A percentile compares a stretch with the other conserved stretches of the same genome.
phyloP scores from a whole-genome alignment of 2,888 invertebrate genomes.

The Yponomeuta sedellus region DNA sequence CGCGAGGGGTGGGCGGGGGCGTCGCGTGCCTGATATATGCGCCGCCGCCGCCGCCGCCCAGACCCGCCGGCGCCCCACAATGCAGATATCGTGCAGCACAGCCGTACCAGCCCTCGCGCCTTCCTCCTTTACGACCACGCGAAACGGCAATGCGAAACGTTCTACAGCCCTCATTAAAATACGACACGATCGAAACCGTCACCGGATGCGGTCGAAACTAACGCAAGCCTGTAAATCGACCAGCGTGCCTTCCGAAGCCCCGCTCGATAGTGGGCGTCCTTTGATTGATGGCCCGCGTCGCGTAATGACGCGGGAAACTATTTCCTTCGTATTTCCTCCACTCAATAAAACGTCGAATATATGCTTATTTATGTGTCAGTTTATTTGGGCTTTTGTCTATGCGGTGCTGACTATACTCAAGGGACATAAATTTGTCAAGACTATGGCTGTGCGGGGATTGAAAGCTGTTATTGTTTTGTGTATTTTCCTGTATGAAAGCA shows the following conservation, averaged over 20 bases:
- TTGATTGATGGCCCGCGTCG: slow-evolving; percentile 71
- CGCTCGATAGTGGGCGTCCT: slow-evolving; percentile 25
- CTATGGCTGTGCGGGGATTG: slow-evolving; percentile 68
- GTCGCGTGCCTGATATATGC: slow-evolving; percentile 73
- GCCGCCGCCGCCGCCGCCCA: slow-evolving; percentile 67
- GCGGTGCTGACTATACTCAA: slow-evolving; percentile 61
- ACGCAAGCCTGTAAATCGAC: slow-evolving; percentile 31
- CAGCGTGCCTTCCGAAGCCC: slow-evolving; percentile 39
- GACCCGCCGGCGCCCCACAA: slow-evolving; percentile 69
- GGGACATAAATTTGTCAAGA: slow-evolving; percentile 74
- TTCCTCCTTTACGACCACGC: slow-evolving; percentile 44
- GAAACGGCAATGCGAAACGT: slow-evolving; percentile 29
- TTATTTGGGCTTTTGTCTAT: slow-evolving; percentile 71
- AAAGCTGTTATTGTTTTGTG: slow-evolving; percentile 71
- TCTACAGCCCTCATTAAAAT: neutral
- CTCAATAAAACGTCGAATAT: slow-evolving; percentile 74
- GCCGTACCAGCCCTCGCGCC: slow-evolving; percentile 33
- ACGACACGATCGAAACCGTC: neutral
- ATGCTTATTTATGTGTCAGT: slow-evolving; percentile 70
- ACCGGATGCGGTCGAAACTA: neutral
- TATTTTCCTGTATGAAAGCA: slow-evolving; percentile 50
- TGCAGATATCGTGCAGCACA: slow-evolving; percentile 71
- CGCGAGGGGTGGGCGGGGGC: slow-evolving; percentile 30
- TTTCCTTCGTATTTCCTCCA: slow-evolving; percentile 73
- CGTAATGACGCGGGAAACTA: slow-evolving; percentile 72